Conservation (phyloP, 2,113 vertebrate species). For the Mustela nigripes region DNA sequence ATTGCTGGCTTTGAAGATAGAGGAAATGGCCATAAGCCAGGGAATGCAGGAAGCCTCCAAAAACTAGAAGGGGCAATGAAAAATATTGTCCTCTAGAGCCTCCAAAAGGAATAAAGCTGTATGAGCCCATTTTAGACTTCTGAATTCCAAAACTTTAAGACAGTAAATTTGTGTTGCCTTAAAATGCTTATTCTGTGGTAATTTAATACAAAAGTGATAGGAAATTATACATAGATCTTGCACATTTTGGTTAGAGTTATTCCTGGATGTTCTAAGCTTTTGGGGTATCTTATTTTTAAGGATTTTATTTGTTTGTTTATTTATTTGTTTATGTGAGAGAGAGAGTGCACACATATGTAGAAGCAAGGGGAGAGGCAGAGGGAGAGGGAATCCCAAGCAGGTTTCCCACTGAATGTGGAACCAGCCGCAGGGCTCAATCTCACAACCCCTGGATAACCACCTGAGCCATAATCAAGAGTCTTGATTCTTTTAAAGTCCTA, state of each 20-base stretch:
- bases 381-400: too few relatives aligned
- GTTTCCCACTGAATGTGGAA: too few relatives aligned
- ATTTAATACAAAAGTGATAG: neutral
- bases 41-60: neutral
- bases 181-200: neutral
- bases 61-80: neutral
- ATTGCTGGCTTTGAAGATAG: neutral
- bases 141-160: neutral
- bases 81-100: neutral
- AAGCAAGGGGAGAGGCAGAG: too few relatives aligned
- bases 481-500: neutral
- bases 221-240: neutral
- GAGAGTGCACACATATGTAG: neutral
- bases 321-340: too few relatives aligned
- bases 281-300: neutral
- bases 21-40: neutral
- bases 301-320: neutral
- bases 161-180: neutral
- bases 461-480: too few relatives aligned
- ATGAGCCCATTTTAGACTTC: neutral
- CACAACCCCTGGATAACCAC: too few relatives aligned
- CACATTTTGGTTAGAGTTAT: neutral
- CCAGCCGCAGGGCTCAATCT: too few relatives aligned
- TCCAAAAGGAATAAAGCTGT: neutral
- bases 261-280: neutral